Base-by-base conservation (phyloP, 2,797 vertebrate genomes). In the Borostomias antarcticus region DNA sequence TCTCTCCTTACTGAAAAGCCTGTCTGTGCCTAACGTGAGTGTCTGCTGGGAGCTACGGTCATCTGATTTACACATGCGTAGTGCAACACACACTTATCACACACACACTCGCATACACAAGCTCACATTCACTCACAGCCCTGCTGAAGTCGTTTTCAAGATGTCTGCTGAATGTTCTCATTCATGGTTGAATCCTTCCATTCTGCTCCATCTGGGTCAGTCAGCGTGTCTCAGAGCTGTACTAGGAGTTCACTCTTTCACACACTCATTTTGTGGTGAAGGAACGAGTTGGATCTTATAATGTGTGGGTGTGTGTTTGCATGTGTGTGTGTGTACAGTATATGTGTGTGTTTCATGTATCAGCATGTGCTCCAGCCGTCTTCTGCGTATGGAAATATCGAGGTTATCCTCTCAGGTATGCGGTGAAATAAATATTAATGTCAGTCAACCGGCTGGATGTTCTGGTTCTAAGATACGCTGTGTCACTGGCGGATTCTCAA, bases 11-110 rank as follows among this genome's bases (percentile, higher is more conserved):
- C 19, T 50, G 47, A 50, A 50, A 50, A 23, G 47, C 19, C 21
- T 50, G 21, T 25, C 47, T 50, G 47, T 50, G 19, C 35, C 13
- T 50, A 21, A 21, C 7, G n/a, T 50, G 47, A 50, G 17, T 48
- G 45, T 48, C 45, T 48, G 45, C 19, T n/a, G 45, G 45, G 45
- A 48, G 45, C 9, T 40, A 48, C 47, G 9, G 47, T 50, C 47
- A 50, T 23, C 47, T 50, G 47, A 8, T 21, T 21, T 23, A 50
- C 47, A 50, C 47, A 50, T 43, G 40, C n/a, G 40, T 4, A 43
- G 11, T 13, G 40, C 40, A 43, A 17, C 47, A 25, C 47, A 50
- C 47, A 50, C 45, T 1, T 9, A 1, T 11, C 2, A 19, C 45
- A 19, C 45, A 48, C 45, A 48, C 45, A 48, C 17, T n/a, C 45